These are phyloP conservation scores for Meta bourneti DNA, from an alignment of 2,888 invertebrate genomes.

Conservation along the genomic window DNA sequence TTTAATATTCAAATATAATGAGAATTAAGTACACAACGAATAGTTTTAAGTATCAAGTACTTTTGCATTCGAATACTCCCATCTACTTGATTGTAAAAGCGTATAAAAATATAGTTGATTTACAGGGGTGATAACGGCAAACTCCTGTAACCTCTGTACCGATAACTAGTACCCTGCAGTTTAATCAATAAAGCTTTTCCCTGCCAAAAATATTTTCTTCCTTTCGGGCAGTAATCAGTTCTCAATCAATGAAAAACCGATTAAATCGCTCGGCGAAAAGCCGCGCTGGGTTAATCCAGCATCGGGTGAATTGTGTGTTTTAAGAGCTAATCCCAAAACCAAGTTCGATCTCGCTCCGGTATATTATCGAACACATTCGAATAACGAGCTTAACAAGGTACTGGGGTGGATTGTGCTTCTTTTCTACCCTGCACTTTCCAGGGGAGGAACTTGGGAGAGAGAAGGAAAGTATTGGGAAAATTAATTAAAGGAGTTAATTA, in stretches of 20 bases:
- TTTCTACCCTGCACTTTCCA: conserved; percentile 18
- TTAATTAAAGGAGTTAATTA: conserved; percentile 76
- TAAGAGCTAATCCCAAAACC: conserved; percentile 44
- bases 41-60: too few relatives aligned
- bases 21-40: too few relatives aligned
- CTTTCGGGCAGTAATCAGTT: background rate
- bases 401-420: conserved; percentile 1
- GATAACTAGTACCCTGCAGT: conserved; percentile 1
- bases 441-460: conserved; percentile 31
- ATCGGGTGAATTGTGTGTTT: background rate
- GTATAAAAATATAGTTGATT: too few relatives aligned
- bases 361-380: conserved; percentile 64
- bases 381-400: conserved; percentile 28
- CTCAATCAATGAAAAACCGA: conserved; percentile 1
- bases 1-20: too few relatives aligned
- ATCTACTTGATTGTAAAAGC: too few relatives aligned
- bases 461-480: conserved; percentile 73
- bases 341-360: conserved; percentile 50
- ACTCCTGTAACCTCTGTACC: background rate
- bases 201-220: conserved; percentile 25
- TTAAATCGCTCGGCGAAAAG: background rate
- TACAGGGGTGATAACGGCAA: too few relatives aligned
- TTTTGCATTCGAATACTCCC: too few relatives aligned
- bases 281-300: background rate
- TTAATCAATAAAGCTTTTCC: conserved; percentile 20